phyloP scores from a whole-genome alignment of 23 tunicate species.

The Corella eumyota region DNA sequence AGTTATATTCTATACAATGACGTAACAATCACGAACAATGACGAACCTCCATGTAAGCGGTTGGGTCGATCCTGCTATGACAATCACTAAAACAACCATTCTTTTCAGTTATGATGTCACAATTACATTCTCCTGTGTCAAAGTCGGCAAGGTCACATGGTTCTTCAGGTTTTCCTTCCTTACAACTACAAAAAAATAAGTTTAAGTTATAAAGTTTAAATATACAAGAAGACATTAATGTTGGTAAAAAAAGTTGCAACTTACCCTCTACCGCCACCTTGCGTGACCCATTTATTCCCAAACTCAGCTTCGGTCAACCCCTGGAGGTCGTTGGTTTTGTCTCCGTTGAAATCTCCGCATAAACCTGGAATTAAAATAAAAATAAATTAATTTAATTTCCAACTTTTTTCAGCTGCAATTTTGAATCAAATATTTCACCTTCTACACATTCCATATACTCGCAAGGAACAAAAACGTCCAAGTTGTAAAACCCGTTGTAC shows the following conservation, averaged over 20 bases:
- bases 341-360: constrained; percentile 37
- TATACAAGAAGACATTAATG: too few species aligned
- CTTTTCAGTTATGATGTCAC: constrained; percentile 9
- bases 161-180: constrained; percentile 5
- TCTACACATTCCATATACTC: constrained; percentile 22
- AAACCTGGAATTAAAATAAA: constrained; percentile 4
- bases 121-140: constrained; percentile 50
- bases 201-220: too few species aligned
- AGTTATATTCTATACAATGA: too few species aligned
- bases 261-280: constrained; percentile 32
- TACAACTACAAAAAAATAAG: constrained; percentile 12
- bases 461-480: constrained; percentile 22
- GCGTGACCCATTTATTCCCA: constrained; percentile 16
- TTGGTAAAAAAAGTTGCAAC: too few species aligned
- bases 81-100: constrained; percentile 22
- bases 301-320: constrained; percentile 27
- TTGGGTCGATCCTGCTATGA: constrained; percentile 14
- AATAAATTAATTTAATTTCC: too few species aligned
- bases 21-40: background rate
- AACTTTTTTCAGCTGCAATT: too few species aligned
- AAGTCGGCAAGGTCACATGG: constrained; percentile 6
- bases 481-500: constrained; percentile 31
- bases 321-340: constrained; percentile 19
- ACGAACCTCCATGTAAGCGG: constrained; percentile 6
- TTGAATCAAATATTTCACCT: constrained; percentile 20